Percentiles rank a stretch among this genome's conserved stretches.
Conservation (phyloP, 2,113 vertebrate species). For the Irena cyanogastra region DNA sequence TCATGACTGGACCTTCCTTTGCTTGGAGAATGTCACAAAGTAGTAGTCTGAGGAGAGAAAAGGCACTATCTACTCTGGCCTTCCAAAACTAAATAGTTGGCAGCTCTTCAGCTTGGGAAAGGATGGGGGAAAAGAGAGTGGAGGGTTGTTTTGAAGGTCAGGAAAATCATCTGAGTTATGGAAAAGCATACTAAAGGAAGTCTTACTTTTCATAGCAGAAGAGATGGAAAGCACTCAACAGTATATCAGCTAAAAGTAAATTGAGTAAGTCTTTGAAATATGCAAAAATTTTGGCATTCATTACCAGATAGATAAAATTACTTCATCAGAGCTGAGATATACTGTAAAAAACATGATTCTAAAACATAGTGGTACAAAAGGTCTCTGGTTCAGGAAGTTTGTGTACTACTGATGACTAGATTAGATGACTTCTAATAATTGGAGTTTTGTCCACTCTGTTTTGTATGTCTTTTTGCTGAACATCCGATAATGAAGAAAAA, state of each 20-base stretch:
- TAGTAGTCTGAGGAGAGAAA: not conserved
- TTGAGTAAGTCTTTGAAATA: not conserved
- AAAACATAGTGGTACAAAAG: not conserved
- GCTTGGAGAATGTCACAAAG: not conserved
- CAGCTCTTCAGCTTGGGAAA: not conserved
- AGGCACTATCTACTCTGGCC: not conserved
- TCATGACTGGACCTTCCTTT: not conserved
- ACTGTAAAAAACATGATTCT: not conserved
- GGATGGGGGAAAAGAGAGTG: not conserved
- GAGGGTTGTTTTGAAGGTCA: not conserved
- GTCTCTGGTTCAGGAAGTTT: not conserved
- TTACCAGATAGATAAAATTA: not conserved
- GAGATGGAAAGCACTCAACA: not conserved
- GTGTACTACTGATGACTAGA: not conserved
- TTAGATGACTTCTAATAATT: not conserved
- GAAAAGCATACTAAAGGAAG: not conserved
- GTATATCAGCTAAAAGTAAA: not conserved
- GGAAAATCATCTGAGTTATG: not conserved
- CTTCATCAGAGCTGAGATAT: not conserved
- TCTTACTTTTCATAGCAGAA: not conserved
- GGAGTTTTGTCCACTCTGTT: not conserved
- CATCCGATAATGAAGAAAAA: not conserved
- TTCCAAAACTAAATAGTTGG: not conserved
- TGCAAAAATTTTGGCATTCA: not conserved
- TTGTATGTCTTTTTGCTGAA: not conserved